Conservation (phyloP, 2,113 vertebrate genomes). For the Burhinus bistriatus region DNA sequence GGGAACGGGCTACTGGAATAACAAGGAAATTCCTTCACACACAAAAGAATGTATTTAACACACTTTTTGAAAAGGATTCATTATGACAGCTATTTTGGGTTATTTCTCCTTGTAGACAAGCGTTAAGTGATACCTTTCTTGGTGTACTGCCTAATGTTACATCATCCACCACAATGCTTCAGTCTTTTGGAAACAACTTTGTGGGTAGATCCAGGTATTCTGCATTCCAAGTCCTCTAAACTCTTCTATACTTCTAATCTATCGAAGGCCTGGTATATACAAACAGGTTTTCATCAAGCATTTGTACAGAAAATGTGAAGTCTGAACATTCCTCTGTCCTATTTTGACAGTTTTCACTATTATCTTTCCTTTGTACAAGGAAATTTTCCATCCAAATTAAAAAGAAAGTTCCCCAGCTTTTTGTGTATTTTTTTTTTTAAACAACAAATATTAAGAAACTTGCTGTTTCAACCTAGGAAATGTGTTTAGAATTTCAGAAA, state of each 20-base stretch:
- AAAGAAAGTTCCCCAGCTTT: no score
- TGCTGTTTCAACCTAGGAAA: not conserved
- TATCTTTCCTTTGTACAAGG: no score
- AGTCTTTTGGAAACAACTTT: not conserved
- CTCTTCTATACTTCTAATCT: not conserved
- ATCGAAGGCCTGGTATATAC: not conserved
- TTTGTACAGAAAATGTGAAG: no score
- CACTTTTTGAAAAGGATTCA: not conserved
- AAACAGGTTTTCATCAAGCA: not conserved
- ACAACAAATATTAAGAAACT: no score
- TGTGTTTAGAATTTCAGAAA: conserved; percentile 19
- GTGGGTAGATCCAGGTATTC: not conserved
- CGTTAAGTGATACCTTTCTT: not conserved
- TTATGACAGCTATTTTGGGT: not conserved
- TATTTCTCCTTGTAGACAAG: not conserved
- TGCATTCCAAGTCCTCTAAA: not conserved
- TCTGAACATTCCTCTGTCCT: no score
- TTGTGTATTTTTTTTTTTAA: no score
- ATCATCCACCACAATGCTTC: not conserved
- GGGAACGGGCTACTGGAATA: not conserved
- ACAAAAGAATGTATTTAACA: not conserved
- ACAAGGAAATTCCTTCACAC: not conserved
- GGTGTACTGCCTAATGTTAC: not conserved
- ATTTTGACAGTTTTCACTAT: no score
- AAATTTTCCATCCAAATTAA: no score